Percentiles rank a stretch among this genome's conserved stretches.
Evolutionary conservation across 2,113 vertebrate genomes (phyloP).

Genomic region (Amia ocellicauda): DNA sequence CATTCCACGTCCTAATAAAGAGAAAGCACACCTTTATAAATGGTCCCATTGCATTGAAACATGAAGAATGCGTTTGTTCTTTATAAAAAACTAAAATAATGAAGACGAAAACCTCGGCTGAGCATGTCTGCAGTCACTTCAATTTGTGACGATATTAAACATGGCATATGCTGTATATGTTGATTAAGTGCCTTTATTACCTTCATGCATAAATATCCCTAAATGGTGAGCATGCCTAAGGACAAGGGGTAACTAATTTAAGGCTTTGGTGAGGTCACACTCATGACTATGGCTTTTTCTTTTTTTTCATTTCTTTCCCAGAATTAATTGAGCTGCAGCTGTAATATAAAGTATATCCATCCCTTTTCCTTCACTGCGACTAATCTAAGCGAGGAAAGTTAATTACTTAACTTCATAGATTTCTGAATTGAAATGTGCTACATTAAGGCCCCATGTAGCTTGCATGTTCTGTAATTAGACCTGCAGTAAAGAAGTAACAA

Average conservation of each 20-base stretch:
- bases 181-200: slow-evolving; percentile 13
- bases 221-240: slow-evolving; percentile 6
- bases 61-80: too few species aligned
- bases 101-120: too few species aligned
- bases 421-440: neutral
- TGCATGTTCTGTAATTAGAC: slow-evolving; percentile 5
- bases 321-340: slow-evolving; percentile 11
- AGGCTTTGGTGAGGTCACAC: slow-evolving; percentile 6
- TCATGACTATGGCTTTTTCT: neutral
- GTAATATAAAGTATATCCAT: neutral
- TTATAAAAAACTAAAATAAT: too few species aligned
- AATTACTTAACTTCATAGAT: neutral
- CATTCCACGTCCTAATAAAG: too few species aligned
- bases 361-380: neutral
- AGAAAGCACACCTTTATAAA: too few species aligned
- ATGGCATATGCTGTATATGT: slow-evolving; percentile 1
- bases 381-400: neutral
- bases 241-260: slow-evolving; percentile 12
- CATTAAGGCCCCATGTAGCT: neutral
- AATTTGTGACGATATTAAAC: slow-evolving; percentile 6
- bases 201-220: slow-evolving; percentile 10
- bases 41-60: too few species aligned
- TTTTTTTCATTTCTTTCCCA: too few species aligned
- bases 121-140: neutral
- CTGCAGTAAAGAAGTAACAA: neutral